phyloP scores from a whole-genome alignment of 2,113 vertebrate species.

The Brevimyrus niger region DNA sequence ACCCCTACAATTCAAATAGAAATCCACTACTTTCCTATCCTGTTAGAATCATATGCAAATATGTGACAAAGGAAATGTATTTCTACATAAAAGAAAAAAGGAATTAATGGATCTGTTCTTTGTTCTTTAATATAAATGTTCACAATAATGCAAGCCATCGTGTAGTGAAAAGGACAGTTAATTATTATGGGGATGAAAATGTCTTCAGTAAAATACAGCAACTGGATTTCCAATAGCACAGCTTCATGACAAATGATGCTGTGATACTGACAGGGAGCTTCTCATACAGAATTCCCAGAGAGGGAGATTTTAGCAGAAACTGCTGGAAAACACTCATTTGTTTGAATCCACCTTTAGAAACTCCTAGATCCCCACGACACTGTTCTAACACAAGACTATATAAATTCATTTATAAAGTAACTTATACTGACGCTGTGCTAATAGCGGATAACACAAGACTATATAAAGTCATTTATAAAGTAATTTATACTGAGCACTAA shows the following conservation, averaged over 20 bases:
- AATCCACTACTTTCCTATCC: background rate
- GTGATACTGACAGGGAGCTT: conserved; percentile 36
- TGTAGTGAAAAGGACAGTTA: background rate
- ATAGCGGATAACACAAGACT: background rate
- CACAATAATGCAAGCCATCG: background rate
- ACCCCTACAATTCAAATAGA: background rate
- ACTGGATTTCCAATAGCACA: conserved; percentile 7
- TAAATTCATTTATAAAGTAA: background rate
- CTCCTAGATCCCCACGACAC: background rate
- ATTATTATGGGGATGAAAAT: background rate
- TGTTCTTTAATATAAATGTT: background rate
- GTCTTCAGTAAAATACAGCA: background rate
- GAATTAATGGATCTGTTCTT: background rate
- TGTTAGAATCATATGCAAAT: background rate
- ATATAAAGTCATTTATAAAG: background rate
- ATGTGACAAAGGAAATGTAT: background rate
- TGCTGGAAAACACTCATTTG: conserved; percentile 29
- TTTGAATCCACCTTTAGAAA: conserved; percentile 29
- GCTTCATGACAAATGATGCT: conserved; percentile 29
- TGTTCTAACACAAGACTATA: background rate
- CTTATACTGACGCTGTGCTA: background rate
- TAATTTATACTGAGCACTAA: background rate
- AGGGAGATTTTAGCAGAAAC: conserved; percentile 24
- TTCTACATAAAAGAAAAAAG: background rate
- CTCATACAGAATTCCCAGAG: conserved; percentile 28